phyloP scores from a whole-genome alignment of 1,140 invertebrate genomes.

The Eriocheir sinensis region DNA sequence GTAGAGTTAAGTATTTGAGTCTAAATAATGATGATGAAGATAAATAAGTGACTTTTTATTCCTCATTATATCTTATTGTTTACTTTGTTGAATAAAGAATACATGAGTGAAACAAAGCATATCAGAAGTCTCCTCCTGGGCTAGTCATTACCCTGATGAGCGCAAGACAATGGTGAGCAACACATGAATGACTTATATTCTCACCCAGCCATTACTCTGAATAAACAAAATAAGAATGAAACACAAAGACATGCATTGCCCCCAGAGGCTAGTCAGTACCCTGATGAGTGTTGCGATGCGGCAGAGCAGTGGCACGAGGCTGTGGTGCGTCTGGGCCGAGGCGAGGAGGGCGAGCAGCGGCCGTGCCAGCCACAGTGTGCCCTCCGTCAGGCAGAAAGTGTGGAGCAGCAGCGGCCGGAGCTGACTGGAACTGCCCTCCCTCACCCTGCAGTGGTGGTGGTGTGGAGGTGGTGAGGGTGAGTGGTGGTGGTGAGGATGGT shows the following conservation, averaged over 20 bases:
- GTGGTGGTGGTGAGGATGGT: not conserved
- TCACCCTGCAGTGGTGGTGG: conserved; percentile 54
- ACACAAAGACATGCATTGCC: not conserved
- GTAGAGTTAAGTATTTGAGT: too few species aligned
- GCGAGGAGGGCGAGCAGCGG: conserved; percentile 64
- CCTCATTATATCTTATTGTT: too few species aligned
- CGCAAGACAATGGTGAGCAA: too few species aligned
- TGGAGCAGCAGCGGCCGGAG: conserved; percentile 72
- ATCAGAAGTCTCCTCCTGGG: not conserved
- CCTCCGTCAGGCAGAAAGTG: conserved; percentile 73
- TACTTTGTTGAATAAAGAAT: too few species aligned
- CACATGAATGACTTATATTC: too few species aligned
- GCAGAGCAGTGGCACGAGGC: conserved; percentile 62
- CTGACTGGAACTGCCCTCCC: conserved; percentile 57
- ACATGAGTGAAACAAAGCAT: too few species aligned
- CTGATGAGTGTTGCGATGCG: conserved; percentile 66
- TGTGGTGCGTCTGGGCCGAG: not conserved
- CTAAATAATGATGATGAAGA: too few species aligned
- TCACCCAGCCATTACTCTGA: not conserved
- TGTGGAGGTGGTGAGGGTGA: too few species aligned
- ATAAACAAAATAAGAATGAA: not conserved
- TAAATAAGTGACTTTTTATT: too few species aligned
- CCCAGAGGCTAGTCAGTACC: not conserved
- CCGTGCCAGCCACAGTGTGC: conserved; percentile 36
- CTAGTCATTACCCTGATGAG: not conserved